Base-by-base conservation (phyloP, 2,113 vertebrate species). In the Sebastes fasciatus region DNA sequence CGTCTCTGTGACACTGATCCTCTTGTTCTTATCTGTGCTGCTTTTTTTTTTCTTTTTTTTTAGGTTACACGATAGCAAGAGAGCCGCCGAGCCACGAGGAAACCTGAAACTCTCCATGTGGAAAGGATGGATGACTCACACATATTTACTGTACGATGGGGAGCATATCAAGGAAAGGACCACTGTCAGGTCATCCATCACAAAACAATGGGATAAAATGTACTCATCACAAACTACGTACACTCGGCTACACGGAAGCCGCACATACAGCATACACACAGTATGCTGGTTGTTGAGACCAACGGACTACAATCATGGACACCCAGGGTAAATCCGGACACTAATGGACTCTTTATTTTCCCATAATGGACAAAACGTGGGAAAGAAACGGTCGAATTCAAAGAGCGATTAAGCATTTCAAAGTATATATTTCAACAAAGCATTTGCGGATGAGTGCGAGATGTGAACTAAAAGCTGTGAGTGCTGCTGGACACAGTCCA, bases 1-100 rank as follows among this genome's bases (percentile, higher is more conserved):
- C 74, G 55, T 86, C 61, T 84, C 51, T 23, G 60, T 66, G 43
- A 70, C 74, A 51, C 63, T 63, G 61, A 83, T 84, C 85, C 76
- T 78, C 51, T 58, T 73, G 40, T 84, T 34, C 63, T 86, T 63
- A 67, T 84, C 65, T 71, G 21, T 79, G 26, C 0, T 78, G 34
- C 79, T 80, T 42, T 87, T 77, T 88, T 80, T 80, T 42, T 87
- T 77, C n/a, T n/a, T 88, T 79, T 21, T 87, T 93, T 89, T 91
- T 69, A 99, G 98, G 98, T 99, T 69, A 99, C 97, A n/a, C 97
- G 97, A 97, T 99, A 99, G 97, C 97, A 88, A 94, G 95, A 93
- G 86, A 87, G 91, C 76, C 51, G 13, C 57, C 5, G 65, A 88
- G 79, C 84, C 74, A 84, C 54, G 46, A 69, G 82, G 86, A 86